Conservation (phyloP, 2,888 invertebrate genomes). For the Clusia tigrina region DNA sequence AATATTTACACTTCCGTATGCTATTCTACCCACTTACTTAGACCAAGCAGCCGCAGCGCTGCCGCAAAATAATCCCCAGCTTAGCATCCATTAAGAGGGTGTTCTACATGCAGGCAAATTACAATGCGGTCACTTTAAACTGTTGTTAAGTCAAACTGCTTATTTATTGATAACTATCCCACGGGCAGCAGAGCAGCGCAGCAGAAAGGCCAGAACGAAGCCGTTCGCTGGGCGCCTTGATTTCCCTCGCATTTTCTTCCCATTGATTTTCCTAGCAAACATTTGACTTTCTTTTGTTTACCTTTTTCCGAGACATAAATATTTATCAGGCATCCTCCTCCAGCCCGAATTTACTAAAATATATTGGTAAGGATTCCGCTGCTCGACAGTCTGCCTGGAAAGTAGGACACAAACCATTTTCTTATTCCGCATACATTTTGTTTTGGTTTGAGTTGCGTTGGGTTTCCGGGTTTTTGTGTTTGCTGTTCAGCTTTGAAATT, state of each 20-base stretch:
- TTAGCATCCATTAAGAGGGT: conserved; percentile 26
- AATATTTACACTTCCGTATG: conserved; percentile 12
- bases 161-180: conserved; percentile 25
- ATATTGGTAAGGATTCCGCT: too few relatives aligned
- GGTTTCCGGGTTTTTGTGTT: too few relatives aligned
- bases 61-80: conserved; percentile 30
- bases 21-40: not conserved
- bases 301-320: conserved; percentile 31
- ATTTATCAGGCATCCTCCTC: conserved; percentile 22
- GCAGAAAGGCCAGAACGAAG: not conserved
- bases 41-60: not conserved
- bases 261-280: conserved; percentile 17
- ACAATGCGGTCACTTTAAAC: conserved; percentile 23
- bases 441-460: conserved; percentile 25
- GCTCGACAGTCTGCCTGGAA: not conserved
- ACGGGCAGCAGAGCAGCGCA: not conserved
- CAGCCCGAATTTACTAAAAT: too few relatives aligned
- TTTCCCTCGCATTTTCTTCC: not conserved
- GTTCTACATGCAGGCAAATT: conserved; percentile 24
- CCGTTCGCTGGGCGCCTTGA: not conserved
- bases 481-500: too few relatives aligned
- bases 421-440: conserved; percentile 21
- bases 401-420: not conserved
- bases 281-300: conserved; percentile 26
- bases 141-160: conserved; percentile 10